Evolutionary conservation across 2,113 vertebrate genomes (phyloP), one percentile per base, ranked within the genome.

Genomic region (Aegotheles bennettii): DNA sequence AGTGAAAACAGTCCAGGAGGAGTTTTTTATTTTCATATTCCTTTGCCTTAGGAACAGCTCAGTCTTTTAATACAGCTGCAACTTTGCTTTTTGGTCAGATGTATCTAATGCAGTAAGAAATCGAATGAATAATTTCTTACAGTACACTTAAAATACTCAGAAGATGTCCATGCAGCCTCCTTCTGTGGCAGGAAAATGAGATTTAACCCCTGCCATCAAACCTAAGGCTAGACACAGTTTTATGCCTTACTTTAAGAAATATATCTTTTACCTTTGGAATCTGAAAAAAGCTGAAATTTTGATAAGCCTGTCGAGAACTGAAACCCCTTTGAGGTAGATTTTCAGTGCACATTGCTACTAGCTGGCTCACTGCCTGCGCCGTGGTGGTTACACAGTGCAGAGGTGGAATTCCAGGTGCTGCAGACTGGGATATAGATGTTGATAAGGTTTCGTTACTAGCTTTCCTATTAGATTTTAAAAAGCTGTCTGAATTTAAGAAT

Each of bases 231-330:
- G n/a, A 15, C 6, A 43, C 0, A 25, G 16, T 36, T 47, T 67
- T 9, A 7, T 40, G 38, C 81, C 74, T 79, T 53, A 4, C 63
- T 81, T n/a, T n/a, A n/a, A 56, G 45, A 75, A 51, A 81, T n/a
- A 13, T 8, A 8, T 79, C 87, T 91, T 96, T 91, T 88, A 87
- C 85, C 82, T 96, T 96, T 96, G 96, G 93, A 92, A 78, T 35
- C 48, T 16, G 40, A 77, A 93, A 79, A n/a, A 21, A 23, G 68
- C 63, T 74, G 68, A 78, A n/a, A 89, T 77, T 35, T 68, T 73
- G 31, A 4, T 36, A 15, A 71, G 42, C 53, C 36, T 51, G 16
- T 70, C 21, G 59, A 71, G 67, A 92, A n/a, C 29, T 33, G 59
- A 84, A 77, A 43, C 36, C 43, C 48, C 28, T 76, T 54, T 63